Base-by-base conservation (phyloP, 2,113 vertebrate species). In the Sander vitreus region DNA sequence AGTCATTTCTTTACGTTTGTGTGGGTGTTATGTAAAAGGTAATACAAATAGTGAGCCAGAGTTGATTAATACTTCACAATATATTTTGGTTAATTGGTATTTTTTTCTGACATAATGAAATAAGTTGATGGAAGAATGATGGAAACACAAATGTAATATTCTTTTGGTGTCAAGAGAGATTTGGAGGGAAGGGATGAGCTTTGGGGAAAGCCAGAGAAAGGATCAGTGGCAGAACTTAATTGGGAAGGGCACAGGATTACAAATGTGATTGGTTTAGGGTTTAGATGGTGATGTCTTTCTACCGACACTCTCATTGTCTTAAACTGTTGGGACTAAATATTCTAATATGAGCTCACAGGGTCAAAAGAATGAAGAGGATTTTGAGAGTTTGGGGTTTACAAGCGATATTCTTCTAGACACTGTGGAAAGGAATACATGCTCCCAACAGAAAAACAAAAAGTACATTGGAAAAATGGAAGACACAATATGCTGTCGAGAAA, bases 151-250 rank as follows among this genome's bases (percentile, higher is more conserved):
- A 78, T 84, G 73, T 43, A 88, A 89, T 87, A 87, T 85, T 84
- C 83, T 82, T 33, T 71, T 68, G 62, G 84, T 85, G 86, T 89
- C 83, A 51, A 55, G 64, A 63, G 83, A 87, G 85, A 91, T 89
- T 88, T 90, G 82, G 47, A 67, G 73, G 72, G 55, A 33, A 3
- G 69, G 83, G 83, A 84, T 43, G 39, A 43, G 39, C 39, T 43
- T 43, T 43, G 54, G 14, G 67, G 67, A 79, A 83, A 86, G 51
- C 57, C 5, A 75, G 45, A 75, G 81, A 80, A 86, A 85, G 88
- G 88, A 92, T 93, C 85, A 92, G 87, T 89, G 80, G 76, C 80
- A 39, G 64, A 90, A 89, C 76, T 86, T 93, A 90, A 93, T 92
- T 90, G 85, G 85, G 68, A 89, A 86, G 84, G 84, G 83, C 76